A percentile compares a stretch with the other conserved stretches of the same genome.
Conservation (phyloP, 2,888 invertebrate genomes). For the Choristoneura rosaceana region DNA sequence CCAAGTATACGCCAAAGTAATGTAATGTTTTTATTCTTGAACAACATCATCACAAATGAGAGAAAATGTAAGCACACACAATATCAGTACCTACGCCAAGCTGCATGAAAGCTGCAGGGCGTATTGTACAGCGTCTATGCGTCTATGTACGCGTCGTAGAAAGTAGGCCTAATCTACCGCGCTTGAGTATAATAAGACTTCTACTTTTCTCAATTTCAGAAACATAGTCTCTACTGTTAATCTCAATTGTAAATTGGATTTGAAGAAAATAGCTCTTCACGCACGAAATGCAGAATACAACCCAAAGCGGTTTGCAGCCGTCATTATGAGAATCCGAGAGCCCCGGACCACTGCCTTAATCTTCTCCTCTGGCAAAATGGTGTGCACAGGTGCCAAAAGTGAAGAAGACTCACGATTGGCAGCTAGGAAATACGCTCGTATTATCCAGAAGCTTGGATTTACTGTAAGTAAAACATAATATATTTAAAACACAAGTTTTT, state of each 20-base stretch:
- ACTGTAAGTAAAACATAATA: conserved; percentile 80
- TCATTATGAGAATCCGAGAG: conserved; percentile 97
- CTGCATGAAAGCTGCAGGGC: too few species aligned
- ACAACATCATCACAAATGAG: too few species aligned
- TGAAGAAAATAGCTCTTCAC: conserved; percentile 98
- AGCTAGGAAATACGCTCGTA: conserved; percentile 93
- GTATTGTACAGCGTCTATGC: too few species aligned
- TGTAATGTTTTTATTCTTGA: too few species aligned
- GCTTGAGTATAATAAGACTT: neutral
- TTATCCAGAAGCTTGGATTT: conserved; percentile 93
- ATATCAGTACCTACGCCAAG: too few species aligned
- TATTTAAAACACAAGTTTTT: neutral
- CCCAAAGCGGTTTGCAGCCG: conserved; percentile 99
- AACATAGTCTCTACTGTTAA: conserved; percentile 99
- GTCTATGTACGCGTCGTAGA: too few species aligned
- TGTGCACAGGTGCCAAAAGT: conserved; percentile 93
- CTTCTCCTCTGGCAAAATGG: conserved; percentile 94
- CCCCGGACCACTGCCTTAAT: conserved; percentile 93
- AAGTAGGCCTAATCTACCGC: too few species aligned
- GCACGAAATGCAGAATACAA: conserved; percentile 99
- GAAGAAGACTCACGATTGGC: conserved; percentile 92
- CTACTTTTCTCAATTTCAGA: conserved; percentile 79
- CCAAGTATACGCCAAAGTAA: too few species aligned
- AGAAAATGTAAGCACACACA: too few species aligned
- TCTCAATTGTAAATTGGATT: conserved; percentile 96